Evolutionary conservation across 1,140 invertebrate genomes (phyloP).

Genomic region (Bombus waltoni): DNA sequence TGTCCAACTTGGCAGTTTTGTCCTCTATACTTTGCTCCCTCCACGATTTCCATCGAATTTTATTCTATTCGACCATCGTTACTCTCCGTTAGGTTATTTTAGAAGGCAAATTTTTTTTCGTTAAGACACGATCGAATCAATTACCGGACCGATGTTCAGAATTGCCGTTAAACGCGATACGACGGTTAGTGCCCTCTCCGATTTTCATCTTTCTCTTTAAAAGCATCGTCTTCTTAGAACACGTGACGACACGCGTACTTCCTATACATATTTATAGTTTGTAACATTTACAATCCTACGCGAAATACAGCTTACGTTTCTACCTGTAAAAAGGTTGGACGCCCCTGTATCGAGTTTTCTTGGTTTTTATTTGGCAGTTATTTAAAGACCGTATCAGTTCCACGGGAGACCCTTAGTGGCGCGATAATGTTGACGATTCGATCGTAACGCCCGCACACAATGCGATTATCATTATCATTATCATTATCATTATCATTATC

Average conservation of each 20-base stretch:
- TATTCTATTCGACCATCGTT: background rate
- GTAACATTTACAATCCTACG: background rate
- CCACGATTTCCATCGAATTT: background rate
- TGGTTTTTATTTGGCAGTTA: slow-evolving; percentile 74
- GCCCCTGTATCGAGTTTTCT: slow-evolving; percentile 68
- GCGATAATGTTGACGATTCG: slow-evolving; percentile 42
- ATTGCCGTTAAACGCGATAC: background rate
- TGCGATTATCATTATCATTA: slow-evolving; percentile 56
- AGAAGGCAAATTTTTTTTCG: background rate
- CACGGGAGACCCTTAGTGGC: slow-evolving; percentile 46
- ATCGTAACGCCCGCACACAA: slow-evolving; percentile 47
- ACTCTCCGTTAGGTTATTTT: background rate
- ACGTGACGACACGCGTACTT: too few relatives aligned
- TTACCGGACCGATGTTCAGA: background rate
- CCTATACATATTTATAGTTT: slow-evolving; percentile 1
- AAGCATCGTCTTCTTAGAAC: background rate
- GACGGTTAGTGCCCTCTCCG: background rate
- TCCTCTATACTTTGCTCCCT: slow-evolving; percentile 16
- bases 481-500: slow-evolving; percentile 49
- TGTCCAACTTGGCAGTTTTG: slow-evolving; percentile 68
- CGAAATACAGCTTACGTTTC: slow-evolving; percentile 34
- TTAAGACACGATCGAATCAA: background rate
- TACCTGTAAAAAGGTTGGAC: slow-evolving; percentile 56
- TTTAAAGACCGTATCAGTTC: slow-evolving; percentile 73
- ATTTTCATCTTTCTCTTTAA: background rate